A percentile compares a stretch with the other conserved stretches of the same genome.
phyloP scores from a whole-genome alignment of 2,113 vertebrate species.

The Colossoma macropomum region DNA sequence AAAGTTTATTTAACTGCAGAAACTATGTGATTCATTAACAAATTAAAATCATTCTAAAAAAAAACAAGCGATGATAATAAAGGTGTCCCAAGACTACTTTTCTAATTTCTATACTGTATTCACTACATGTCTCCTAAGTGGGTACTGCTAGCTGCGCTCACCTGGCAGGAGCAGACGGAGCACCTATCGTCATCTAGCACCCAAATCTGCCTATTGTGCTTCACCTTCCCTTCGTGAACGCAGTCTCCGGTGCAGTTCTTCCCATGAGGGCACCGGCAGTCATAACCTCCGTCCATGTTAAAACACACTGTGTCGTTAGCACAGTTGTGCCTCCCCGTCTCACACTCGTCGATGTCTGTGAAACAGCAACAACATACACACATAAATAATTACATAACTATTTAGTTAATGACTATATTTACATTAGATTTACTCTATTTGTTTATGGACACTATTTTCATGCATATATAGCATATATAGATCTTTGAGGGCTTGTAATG shows the following conservation, averaged over 20 bases:
- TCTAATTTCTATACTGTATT: too few species aligned
- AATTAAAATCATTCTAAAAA: background rate
- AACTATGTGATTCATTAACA: too few species aligned
- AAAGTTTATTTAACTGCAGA: too few species aligned
- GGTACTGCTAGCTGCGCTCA: constrained; percentile 52
- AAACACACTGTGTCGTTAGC: constrained; percentile 98
- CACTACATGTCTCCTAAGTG: too few species aligned
- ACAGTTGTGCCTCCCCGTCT: constrained; percentile 91
- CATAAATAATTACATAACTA: too few species aligned
- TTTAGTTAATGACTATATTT: too few species aligned
- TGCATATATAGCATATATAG: too few species aligned
- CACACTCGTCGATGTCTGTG: constrained; percentile 97
- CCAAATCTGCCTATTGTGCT: constrained; percentile 98
- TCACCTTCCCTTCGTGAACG: constrained; percentile 90
- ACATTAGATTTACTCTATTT: too few species aligned
- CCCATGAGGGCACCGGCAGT: constrained; percentile 97
- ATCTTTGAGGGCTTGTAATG: too few species aligned
- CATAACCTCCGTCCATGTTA: constrained; percentile 97
- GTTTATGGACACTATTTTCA: too few species aligned
- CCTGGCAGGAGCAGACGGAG: constrained; percentile 96
- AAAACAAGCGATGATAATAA: background rate
- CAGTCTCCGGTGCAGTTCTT: constrained; percentile 98
- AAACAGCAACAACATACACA: too few species aligned
- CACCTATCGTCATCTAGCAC: constrained; percentile 95
- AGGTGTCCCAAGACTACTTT: too few species aligned